phyloP scores from a whole-genome alignment of 1,140 invertebrate species.

The Zaprionus nigranus region DNA sequence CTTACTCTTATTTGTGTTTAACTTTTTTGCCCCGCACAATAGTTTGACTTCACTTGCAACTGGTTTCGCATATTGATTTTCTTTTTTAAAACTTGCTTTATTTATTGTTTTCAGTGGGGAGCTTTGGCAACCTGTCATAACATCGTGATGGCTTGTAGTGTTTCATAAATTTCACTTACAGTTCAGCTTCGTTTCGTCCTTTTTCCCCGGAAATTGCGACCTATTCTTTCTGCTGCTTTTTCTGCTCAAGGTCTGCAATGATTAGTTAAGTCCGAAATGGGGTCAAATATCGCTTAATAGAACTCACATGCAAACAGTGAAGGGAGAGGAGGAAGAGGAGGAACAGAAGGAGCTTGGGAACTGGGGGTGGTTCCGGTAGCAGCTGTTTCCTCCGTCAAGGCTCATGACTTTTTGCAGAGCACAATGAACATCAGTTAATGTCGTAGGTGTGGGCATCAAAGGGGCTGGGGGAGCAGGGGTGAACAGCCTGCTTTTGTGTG shows the following conservation, averaged over 20 bases:
- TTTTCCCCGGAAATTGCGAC: background rate
- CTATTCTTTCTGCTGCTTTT: constrained; percentile 3
- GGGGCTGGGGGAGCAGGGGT: background rate
- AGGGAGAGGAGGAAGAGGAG: background rate
- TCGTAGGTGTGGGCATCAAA: background rate
- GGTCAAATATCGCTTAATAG: constrained; percentile 55
- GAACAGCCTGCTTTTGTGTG: background rate
- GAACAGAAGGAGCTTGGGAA: background rate
- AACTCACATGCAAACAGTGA: constrained; percentile 22
- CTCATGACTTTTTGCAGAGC: constrained; percentile 45
- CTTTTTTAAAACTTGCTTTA: constrained; percentile 5
- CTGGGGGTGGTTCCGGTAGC: constrained; percentile 8
- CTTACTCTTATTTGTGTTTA: background rate
- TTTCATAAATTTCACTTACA: constrained; percentile 23
- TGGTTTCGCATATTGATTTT: constrained; percentile 43
- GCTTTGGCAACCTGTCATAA: constrained; percentile 1
- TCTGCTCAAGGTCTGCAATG: constrained; percentile 13
- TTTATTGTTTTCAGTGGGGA: background rate
- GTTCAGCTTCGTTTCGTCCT: background rate
- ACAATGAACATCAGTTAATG: constrained; percentile 55
- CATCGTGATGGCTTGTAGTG: background rate
- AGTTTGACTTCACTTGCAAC: background rate
- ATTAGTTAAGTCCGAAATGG: constrained; percentile 42
- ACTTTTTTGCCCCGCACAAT: background rate
- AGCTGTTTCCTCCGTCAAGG: constrained; percentile 36